Base-by-base conservation (phyloP, 1,140 invertebrate species). In the Diabrotica undecimpunctata region DNA sequence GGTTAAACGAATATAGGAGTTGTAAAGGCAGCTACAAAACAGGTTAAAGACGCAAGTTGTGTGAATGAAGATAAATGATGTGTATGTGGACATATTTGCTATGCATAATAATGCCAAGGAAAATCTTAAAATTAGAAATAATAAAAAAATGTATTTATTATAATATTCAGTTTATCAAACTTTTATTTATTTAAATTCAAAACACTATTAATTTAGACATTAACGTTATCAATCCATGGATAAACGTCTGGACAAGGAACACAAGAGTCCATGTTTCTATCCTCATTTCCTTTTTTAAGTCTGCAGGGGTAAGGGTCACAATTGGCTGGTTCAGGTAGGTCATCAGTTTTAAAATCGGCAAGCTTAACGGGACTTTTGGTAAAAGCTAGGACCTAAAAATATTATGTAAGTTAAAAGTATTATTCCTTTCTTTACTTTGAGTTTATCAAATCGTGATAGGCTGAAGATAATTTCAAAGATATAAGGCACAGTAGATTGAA, bases 211-310 rank as follows among this genome's bases (percentile, higher is more conserved):
- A 25, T 25, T 25, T 25, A 25, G 1, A 25, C 81, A 41, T 77
- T 65, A 39, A 81, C 79, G 74, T 82, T 81, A 14, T 71, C 73
- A 58, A 82, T 64, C 81, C 80, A 82, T 41, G 81, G 81, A 71
- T 81, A 81, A 12, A 75, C 75, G 14, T 59, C 57, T 0, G 80
- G 81, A 62, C 81, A 82, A 52, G 73, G 64, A 65, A 77, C 76
- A 66, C 81, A 82, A 13, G 79, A 78, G 38, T 63, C 78, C 76
- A 81, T 79, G 62, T 79, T 80, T 41, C 79, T 77, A 35, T 61
- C 71, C 59, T 79, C 76, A 13, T 70, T 72, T 14, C 74, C 65
- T 11, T 81, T 81, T 25, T 64, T 59, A 14, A 81, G 68, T 57
- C 66, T 71, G 55, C 80, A 81, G 37, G 66, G 69, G 5, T 66